These are phyloP conservation scores for Acleris cristana DNA, from an alignment of 2,888 invertebrate species.

Conservation along the genomic window DNA sequence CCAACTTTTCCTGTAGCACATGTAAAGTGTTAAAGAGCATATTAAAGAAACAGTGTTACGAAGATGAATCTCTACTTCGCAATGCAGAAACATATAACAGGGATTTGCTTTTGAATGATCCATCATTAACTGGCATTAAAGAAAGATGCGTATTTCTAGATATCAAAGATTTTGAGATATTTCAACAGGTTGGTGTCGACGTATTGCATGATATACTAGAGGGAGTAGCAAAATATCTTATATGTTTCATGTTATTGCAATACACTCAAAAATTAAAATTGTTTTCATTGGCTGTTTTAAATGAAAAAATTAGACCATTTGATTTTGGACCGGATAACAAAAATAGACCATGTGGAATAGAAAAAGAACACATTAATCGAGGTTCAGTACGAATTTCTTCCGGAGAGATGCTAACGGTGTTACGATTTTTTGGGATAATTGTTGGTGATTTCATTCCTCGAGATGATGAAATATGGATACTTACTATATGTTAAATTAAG, in stretches of 20 bases:
- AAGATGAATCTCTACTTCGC: constrained; percentile 32
- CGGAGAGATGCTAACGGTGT: not conserved
- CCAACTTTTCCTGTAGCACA: constrained; percentile 38
- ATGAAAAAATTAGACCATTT: not conserved
- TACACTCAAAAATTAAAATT: not conserved
- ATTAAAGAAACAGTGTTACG: constrained; percentile 19
- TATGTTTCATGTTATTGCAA: not conserved
- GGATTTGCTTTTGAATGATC: constrained; percentile 9
- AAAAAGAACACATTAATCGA: not conserved
- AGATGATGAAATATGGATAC: not conserved
- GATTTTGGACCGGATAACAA: not conserved
- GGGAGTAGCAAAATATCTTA: constrained; percentile 7
- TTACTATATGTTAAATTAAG: constrained; percentile 1
- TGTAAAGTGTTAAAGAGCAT: constrained; percentile 36
- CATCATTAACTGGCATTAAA: constrained; percentile 38
- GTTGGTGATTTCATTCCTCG: constrained; percentile 5
- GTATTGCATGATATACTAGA: constrained; percentile 8
- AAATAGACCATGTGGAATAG: constrained; percentile 1
- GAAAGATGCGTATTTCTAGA: constrained; percentile 11
- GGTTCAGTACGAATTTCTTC: not conserved
- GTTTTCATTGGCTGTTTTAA: not conserved
- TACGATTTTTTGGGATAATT: constrained; percentile 2
- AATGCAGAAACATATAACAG: constrained; percentile 19
- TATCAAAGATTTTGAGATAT: constrained; percentile 5
- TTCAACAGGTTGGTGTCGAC: constrained; percentile 5